Base-by-base conservation (phyloP, 2,797 vertebrate genomes). In the Poeciliopsis gracilis region DNA sequence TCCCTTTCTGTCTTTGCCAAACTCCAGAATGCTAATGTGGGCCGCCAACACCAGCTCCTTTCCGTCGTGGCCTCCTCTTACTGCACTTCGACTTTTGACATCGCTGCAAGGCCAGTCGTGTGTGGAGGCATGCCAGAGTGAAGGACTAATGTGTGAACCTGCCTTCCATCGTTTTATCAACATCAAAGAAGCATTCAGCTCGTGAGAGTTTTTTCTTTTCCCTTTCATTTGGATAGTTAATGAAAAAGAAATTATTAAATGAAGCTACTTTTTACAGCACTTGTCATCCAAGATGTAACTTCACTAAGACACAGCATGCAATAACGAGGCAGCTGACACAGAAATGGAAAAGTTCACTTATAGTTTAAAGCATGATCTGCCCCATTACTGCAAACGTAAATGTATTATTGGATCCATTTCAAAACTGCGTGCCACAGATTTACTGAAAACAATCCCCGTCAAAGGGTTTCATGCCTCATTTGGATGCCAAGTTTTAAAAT, bases 111-210 rank as follows among this genome's bases (percentile, higher is more conserved):
- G 84, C 49, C 95, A 95, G 43, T 95, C 97, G 0, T 99, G 98
- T 82, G 96, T 97, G 0, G 94, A 93, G 8, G 95, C 97, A 0
- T 99, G 98, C 90, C 96, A 96, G 93, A 93, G 59, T 10, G 95
- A 9, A 0, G 94, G 96, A 11, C 95, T 98, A 30, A 91, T 98
- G 83, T 99, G 98, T 0, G 98, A 99, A 90, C 97, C 97, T 0
- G 95, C 96, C 76, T 97, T 98, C 93, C 99, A 97, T 92, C 96
- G 95, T 47, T 96, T 97, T 93, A 96, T 99, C 95, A 99, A 99
- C 95, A 95, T 94, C 82, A 97, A 93, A 86, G 96, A 97, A 75
- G 96, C 97, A 82, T 97, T 99, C 84, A 96, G 86, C 77, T 95
- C 95, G 98, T 99, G 93, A 98, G 97, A 79, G 11, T 69, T 38